Percentiles rank a stretch among this genome's conserved stretches.
Conservation (phyloP, 1,140 invertebrate genomes). For the Pseudomyrmex dendroicus region DNA sequence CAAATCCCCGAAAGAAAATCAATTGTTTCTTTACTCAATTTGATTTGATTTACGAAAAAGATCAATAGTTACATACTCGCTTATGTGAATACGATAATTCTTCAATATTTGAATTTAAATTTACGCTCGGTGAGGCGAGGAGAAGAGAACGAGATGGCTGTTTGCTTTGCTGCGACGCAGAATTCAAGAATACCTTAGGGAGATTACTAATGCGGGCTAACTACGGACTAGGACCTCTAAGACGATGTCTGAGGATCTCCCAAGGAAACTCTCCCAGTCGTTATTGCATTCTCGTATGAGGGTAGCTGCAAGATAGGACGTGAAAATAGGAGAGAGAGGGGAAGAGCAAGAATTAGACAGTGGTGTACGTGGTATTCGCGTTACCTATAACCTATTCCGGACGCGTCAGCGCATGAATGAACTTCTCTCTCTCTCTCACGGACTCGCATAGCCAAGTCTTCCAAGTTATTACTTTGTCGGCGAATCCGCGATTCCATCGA, state of each 20-base stretch:
- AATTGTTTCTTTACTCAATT: neutral
- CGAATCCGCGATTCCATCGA: conserved; percentile 67
- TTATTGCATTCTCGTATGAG: conserved; percentile 79
- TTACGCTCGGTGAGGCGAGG: conserved; percentile 28
- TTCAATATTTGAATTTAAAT: conserved; percentile 63
- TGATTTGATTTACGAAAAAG: neutral
- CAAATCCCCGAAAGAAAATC: no score
- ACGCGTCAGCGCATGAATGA: conserved; percentile 81
- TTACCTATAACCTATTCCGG: conserved; percentile 83
- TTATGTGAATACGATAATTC: neutral
- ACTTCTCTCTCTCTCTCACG: conserved; percentile 71
- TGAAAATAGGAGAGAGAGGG: no score
- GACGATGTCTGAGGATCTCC: conserved; percentile 59
- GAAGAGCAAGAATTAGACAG: conserved; percentile 53
- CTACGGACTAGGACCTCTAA: conserved; percentile 72
- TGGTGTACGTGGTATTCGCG: conserved; percentile 48
- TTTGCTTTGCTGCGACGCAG: conserved; percentile 64
- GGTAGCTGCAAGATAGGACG: conserved; percentile 51
- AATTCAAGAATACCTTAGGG: conserved; percentile 76
- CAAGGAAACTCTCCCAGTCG: conserved; percentile 72
- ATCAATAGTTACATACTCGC: neutral
- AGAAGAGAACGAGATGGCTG: neutral
- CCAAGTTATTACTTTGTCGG: conserved; percentile 79
- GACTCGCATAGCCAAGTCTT: conserved; percentile 63
- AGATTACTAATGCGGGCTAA: conserved; percentile 82